phyloP scores from a whole-genome alignment of 1,140 invertebrate genomes.

The Drosophila lini region DNA sequence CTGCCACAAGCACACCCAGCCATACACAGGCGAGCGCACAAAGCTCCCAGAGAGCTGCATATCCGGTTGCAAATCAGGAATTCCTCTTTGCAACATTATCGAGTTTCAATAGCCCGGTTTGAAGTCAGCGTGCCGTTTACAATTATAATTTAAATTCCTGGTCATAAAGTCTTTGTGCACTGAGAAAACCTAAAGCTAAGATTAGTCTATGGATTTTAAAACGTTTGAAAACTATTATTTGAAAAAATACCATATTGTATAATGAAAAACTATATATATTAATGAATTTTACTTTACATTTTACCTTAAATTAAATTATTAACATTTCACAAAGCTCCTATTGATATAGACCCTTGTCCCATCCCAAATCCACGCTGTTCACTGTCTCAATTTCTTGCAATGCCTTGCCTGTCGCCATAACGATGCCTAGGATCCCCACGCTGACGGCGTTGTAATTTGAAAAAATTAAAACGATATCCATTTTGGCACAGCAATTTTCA shows the following conservation, averaged over 20 bases:
- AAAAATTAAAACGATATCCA: constrained; percentile 82
- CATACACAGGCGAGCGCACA: constrained; percentile 9
- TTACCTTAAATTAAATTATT: too few relatives aligned
- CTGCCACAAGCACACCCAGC: constrained; percentile 8
- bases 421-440: constrained; percentile 9
- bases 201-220: too few relatives aligned
- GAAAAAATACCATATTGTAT: too few relatives aligned
- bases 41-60: constrained; percentile 11
- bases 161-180: constrained; percentile 33
- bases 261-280: too few relatives aligned
- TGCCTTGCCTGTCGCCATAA: constrained; percentile 25
- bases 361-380: neutral
- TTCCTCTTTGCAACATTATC: constrained; percentile 33
- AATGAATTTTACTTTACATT: too few relatives aligned
- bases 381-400: neutral
- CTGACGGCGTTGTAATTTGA: constrained; percentile 45
- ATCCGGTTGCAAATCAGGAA: constrained; percentile 42
- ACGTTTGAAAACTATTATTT: too few relatives aligned
- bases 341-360: neutral
- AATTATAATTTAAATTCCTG: constrained; percentile 53
- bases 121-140: constrained; percentile 7
- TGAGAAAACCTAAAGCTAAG: neutral
- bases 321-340: neutral
- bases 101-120: constrained; percentile 13
- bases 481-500: constrained; percentile 77